These are phyloP conservation scores for Plectrocnemia conspersa DNA, from an alignment of 1,140 invertebrate species.

Conservation along the genomic window DNA sequence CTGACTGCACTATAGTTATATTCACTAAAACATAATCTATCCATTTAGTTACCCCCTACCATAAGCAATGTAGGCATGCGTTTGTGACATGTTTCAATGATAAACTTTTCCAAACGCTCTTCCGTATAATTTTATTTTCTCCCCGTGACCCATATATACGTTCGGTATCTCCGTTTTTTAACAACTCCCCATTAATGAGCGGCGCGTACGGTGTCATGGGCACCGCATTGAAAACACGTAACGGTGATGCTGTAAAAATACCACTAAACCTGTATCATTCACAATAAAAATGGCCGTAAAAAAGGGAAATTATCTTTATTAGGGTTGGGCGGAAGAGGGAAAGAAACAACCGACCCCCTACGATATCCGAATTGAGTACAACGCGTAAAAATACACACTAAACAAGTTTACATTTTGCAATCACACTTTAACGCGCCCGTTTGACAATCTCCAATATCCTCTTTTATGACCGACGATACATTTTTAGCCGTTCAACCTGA, in stretches of 20 bases:
- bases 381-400: constrained; percentile 2
- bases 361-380: too few species aligned
- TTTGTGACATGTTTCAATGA: too few species aligned
- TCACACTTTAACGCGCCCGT: neutral
- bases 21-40: too few species aligned
- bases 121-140: too few species aligned
- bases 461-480: neutral
- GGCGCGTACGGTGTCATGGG: neutral
- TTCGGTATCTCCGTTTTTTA: constrained; percentile 6
- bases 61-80: too few species aligned
- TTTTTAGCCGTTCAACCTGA: too few species aligned
- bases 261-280: constrained; percentile 31
- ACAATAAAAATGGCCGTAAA: constrained; percentile 29
- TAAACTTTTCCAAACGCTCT: too few species aligned
- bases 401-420: constrained; percentile 1
- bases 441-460: neutral
- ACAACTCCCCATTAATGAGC: constrained; percentile 21
- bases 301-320: constrained; percentile 24
- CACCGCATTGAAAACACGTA: constrained; percentile 30
- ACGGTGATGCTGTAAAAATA: constrained; percentile 28
- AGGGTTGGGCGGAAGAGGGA: constrained; percentile 4
- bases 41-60: too few species aligned
- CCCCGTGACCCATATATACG: too few species aligned
- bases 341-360: neutral
- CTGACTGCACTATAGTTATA: too few species aligned